phyloP scores from a whole-genome alignment of 2,113 vertebrate genomes.

The Albula glossodonta region DNA sequence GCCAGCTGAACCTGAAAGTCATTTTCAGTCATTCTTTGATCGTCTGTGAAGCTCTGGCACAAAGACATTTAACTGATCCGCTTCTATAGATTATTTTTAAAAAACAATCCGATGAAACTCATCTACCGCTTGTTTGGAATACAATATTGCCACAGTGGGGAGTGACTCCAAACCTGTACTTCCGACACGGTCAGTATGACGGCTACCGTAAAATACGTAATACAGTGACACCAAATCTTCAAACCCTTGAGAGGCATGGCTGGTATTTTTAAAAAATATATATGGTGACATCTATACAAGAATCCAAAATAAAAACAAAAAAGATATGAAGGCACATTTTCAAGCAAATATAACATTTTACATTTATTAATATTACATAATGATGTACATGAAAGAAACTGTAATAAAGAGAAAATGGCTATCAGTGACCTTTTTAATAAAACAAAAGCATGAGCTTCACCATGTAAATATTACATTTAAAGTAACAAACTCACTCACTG shows the following conservation, averaged over 20 bases:
- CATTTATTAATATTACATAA: conserved; percentile 27
- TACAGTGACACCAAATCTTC: neutral
- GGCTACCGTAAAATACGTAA: conserved; percentile 3
- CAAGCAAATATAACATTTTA: conserved; percentile 26
- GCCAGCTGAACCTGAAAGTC: conserved; percentile 17
- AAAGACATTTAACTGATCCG: neutral
- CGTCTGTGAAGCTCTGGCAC: neutral
- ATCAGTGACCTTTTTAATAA: conserved; percentile 30
- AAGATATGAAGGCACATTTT: neutral
- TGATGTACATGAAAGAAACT: conserved; percentile 47
- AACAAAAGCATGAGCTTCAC: conserved; percentile 31
- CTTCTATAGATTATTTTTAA: neutral
- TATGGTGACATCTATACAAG: neutral
- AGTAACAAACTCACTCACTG: conserved; percentile 35
- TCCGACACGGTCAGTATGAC: neutral
- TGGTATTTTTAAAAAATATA: neutral
- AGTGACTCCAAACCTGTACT: neutral
- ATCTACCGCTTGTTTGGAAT: neutral
- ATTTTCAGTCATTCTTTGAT: conserved; percentile 4
- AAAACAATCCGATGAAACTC: neutral
- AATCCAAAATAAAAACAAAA: neutral
- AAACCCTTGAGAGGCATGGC: neutral
- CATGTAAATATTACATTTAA: conserved; percentile 46
- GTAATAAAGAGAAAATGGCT: conserved; percentile 58
- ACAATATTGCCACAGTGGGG: neutral